A percentile compares a stretch with the other conserved stretches of the same genome.
Conservation (phyloP, 1,140 invertebrate genomes). For the Brevipalpus yothersi region DNA sequence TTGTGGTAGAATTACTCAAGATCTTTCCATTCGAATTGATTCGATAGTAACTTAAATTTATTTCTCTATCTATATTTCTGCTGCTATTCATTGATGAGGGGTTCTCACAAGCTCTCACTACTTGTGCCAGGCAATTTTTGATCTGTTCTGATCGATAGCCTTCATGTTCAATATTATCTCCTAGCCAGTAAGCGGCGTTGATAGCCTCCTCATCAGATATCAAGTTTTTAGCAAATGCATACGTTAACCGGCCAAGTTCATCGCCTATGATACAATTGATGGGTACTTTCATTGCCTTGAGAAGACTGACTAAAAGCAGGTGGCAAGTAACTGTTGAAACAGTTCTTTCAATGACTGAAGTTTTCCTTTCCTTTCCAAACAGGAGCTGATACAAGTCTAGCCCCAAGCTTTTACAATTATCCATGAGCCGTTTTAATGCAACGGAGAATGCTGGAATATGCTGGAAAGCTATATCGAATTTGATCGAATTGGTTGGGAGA, state of each 20-base stretch:
- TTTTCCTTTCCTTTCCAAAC: background rate
- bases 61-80: background rate
- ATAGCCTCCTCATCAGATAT: background rate
- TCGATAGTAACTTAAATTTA: background rate
- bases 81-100: background rate
- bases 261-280: background rate
- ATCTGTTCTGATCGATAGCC: too few species aligned
- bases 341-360: background rate
- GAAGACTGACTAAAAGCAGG: background rate
- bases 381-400: background rate
- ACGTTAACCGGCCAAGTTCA: background rate
- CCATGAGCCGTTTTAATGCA: background rate
- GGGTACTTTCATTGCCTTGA: background rate
- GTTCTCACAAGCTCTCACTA: background rate
- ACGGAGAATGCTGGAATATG: background rate
- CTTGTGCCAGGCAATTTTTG: constrained; percentile 28
- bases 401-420: background rate
- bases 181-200: background rate
- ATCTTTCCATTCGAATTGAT: too few species aligned
- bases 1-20: background rate
- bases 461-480: background rate
- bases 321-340: background rate
- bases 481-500: background rate
- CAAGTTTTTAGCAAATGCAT: background rate
- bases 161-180: background rate